phyloP scores from a whole-genome alignment of 2,888 invertebrate genomes.

The Junonia oenone region DNA sequence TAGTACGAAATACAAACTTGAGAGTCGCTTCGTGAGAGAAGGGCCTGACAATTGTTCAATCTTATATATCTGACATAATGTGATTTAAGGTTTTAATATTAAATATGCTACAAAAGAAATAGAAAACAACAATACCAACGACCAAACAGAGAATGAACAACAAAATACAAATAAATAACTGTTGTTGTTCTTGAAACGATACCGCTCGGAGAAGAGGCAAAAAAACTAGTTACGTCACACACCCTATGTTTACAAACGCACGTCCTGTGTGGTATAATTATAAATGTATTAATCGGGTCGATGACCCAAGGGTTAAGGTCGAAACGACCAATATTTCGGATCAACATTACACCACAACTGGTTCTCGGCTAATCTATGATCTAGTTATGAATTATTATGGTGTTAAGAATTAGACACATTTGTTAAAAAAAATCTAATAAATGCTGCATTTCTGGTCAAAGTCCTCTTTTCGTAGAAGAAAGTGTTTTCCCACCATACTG shows the following conservation, averaged over 20 bases:
- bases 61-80: no score
- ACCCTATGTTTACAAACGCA: conserved; percentile 65
- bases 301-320: conserved; percentile 62
- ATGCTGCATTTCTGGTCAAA: no score
- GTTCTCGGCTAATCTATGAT: not conserved
- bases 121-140: no score
- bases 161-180: not conserved
- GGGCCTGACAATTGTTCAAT: no score
- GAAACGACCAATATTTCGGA: conserved; percentile 39
- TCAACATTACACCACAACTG: not conserved
- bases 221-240: conserved; percentile 53
- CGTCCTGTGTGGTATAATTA: conserved; percentile 60
- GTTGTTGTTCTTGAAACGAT: conserved; percentile 13
- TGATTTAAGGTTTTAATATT: no score
- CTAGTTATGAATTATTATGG: not conserved
- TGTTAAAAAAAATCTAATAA: no score
- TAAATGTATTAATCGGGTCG: conserved; percentile 76
- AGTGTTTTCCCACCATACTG: no score
- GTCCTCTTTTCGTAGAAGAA: no score
- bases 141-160: not conserved
- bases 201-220: conserved; percentile 18
- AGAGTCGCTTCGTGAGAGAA: no score
- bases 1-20: no score
- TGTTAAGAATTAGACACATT: not conserved
- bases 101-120: no score